Conservation (phyloP, 2,888 invertebrate genomes). For the Cheilosia scutellata region DNA sequence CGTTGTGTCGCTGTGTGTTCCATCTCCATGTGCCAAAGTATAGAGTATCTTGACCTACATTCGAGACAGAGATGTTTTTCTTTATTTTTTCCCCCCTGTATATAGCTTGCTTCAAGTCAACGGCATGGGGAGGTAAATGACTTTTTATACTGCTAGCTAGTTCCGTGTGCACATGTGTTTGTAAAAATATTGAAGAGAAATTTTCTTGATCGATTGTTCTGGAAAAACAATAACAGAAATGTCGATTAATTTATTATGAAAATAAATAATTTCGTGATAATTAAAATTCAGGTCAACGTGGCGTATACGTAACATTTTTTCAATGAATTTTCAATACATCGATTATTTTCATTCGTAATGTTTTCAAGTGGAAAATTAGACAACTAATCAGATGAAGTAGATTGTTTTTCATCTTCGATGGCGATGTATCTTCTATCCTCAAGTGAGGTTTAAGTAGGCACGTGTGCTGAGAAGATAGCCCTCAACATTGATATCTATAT, state of each 20-base stretch:
- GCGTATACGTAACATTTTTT: constrained; percentile 58
- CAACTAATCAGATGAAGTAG: no score
- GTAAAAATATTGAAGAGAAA: constrained; percentile 51
- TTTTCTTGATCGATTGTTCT: constrained; percentile 40
- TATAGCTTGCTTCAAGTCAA: constrained; percentile 29
- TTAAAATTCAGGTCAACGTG: constrained; percentile 4
- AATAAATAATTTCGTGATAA: not conserved
- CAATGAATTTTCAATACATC: not conserved
- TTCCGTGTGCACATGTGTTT: constrained; percentile 1
- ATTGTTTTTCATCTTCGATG: no score
- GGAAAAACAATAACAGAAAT: constrained; percentile 16
- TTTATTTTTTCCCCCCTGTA: constrained; percentile 27
- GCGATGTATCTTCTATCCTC: no score
- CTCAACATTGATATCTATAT: no score
- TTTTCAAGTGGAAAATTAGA: no score
- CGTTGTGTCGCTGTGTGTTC: constrained; percentile 28
- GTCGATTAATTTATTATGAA: constrained; percentile 2
- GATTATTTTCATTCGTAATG: not conserved
- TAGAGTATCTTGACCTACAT: constrained; percentile 71
- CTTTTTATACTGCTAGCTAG: constrained; percentile 4
- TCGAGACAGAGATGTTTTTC: constrained; percentile 30
- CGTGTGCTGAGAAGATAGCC: no score
- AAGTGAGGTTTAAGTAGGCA: no score
- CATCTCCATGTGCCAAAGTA: constrained; percentile 56
- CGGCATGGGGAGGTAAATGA: constrained; percentile 54